These are phyloP conservation scores for Adelognathus sp. DNA, from an alignment of 2,888 invertebrate species.

Conservation along the genomic window DNA sequence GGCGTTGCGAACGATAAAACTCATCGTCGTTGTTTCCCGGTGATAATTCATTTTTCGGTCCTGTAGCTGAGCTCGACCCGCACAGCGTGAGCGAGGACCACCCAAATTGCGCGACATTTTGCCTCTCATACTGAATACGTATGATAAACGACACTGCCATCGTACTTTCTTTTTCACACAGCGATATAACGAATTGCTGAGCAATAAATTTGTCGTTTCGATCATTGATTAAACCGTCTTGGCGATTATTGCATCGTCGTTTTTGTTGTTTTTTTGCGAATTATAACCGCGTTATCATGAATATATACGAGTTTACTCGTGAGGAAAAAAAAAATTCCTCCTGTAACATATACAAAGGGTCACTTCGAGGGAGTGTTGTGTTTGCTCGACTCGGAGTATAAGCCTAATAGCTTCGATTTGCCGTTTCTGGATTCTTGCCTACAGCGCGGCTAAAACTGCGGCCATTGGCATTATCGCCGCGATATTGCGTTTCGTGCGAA, in stretches of 20 bases:
- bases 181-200: constrained; percentile 10
- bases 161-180: neutral
- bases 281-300: too few species aligned
- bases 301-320: neutral
- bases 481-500: constrained; percentile 32
- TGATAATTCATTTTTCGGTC: constrained; percentile 37
- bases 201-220: constrained; percentile 12
- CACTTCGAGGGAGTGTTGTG: neutral
- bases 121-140: neutral
- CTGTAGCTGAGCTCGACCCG: constrained; percentile 46
- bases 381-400: neutral
- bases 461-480: constrained; percentile 46
- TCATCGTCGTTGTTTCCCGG: neutral
- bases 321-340: neutral
- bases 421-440: neutral
- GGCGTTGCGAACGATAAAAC: neutral
- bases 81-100: too few species aligned
- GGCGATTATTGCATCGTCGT: too few species aligned
- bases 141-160: neutral
- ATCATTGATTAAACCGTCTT: neutral
- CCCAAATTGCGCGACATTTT: constrained; percentile 48
- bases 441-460: constrained; percentile 7
- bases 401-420: constrained; percentile 18
- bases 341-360: neutral
- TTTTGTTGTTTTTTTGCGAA: neutral